These are phyloP conservation scores for Drosophila ananassae DNA, from an alignment of 1,140 invertebrate species.

Conservation along the genomic window DNA sequence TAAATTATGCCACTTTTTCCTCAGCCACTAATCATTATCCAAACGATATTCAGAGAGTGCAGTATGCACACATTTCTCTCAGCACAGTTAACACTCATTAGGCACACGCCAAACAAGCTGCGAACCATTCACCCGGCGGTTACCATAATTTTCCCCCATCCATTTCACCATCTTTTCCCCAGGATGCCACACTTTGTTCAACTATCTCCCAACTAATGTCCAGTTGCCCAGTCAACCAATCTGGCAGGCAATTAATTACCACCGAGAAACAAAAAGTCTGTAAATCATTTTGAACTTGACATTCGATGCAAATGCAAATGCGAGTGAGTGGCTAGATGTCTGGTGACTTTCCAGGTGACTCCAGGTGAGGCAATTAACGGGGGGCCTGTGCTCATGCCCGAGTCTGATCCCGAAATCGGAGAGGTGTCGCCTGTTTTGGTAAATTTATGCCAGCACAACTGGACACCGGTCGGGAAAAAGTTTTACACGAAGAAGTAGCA, in stretches of 20 bases:
- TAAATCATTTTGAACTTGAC: constrained; percentile 82
- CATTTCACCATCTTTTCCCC: constrained; percentile 1
- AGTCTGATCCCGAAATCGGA: background rate
- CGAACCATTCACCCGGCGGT: constrained; percentile 27
- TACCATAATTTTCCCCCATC: constrained; percentile 1
- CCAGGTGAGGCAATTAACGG: constrained; percentile 44
- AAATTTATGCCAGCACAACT: constrained; percentile 41
- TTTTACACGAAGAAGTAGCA: constrained; percentile 30
- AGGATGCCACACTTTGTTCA: constrained; percentile 29
- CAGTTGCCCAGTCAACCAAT: constrained; percentile 17
- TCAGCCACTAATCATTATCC: background rate
- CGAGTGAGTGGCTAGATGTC: constrained; percentile 24
- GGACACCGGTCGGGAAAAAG: constrained; percentile 51
- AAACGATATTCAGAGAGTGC: background rate
- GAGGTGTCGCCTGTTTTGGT: constrained; percentile 35
- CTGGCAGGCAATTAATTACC: constrained; percentile 66
- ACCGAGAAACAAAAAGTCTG: constrained; percentile 57
- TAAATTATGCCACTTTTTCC: background rate
- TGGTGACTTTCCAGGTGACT: constrained; percentile 22
- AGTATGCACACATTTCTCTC: constrained; percentile 2
- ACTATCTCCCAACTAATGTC: constrained; percentile 28
- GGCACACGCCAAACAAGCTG: constrained; percentile 48
- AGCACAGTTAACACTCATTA: constrained; percentile 34
- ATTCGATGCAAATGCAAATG: constrained; percentile 69
- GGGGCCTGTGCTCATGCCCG: constrained; percentile 8